Percentiles rank a stretch among this genome's conserved stretches.
phyloP scores from a whole-genome alignment of 1,140 invertebrate genomes.

The Aphaenogaster floridana region DNA sequence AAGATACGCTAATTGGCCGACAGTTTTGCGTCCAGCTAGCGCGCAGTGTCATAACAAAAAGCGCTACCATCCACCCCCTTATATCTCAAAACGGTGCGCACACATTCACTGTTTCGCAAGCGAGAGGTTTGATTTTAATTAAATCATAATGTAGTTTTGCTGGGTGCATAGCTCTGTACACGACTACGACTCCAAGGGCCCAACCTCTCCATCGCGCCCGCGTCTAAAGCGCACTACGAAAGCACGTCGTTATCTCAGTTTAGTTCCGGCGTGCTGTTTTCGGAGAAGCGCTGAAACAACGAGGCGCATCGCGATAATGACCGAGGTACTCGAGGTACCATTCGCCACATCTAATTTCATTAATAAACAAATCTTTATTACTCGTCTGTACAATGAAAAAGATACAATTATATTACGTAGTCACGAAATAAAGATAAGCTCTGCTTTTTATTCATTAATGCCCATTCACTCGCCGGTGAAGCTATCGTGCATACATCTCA shows the following conservation, averaged over 20 bases:
- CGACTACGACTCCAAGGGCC: background rate
- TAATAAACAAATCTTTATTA: slow-evolving; percentile 67
- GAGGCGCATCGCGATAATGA: slow-evolving; percentile 45
- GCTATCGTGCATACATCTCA: background rate
- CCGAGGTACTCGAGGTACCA: slow-evolving; percentile 3
- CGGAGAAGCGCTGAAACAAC: slow-evolving; percentile 48
- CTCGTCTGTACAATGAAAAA: background rate
- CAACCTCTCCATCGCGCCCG: background rate
- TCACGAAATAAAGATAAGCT: background rate
- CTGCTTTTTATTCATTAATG: background rate
- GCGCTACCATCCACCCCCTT: slow-evolving; percentile 42
- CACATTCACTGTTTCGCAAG: slow-evolving; percentile 21
- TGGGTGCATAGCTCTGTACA: slow-evolving; percentile 22
- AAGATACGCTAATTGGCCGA: slow-evolving; percentile 71
- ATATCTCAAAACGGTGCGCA: slow-evolving; percentile 50
- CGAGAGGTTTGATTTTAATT: slow-evolving; percentile 73
- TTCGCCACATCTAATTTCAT: slow-evolving; percentile 11
- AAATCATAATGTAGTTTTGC: slow-evolving; percentile 74
- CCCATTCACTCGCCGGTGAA: background rate
- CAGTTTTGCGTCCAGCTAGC: slow-evolving; percentile 62
- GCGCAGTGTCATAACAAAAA: slow-evolving; percentile 60
- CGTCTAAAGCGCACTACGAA: slow-evolving; percentile 46
- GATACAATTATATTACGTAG: background rate
- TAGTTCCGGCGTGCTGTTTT: slow-evolving; percentile 56
- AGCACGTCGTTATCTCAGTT: slow-evolving; percentile 68